A percentile compares a stretch with the other conserved stretches of the same genome.
phyloP scores from a whole-genome alignment of 2,113 vertebrate species.

The Gopherus flavomarginatus region DNA sequence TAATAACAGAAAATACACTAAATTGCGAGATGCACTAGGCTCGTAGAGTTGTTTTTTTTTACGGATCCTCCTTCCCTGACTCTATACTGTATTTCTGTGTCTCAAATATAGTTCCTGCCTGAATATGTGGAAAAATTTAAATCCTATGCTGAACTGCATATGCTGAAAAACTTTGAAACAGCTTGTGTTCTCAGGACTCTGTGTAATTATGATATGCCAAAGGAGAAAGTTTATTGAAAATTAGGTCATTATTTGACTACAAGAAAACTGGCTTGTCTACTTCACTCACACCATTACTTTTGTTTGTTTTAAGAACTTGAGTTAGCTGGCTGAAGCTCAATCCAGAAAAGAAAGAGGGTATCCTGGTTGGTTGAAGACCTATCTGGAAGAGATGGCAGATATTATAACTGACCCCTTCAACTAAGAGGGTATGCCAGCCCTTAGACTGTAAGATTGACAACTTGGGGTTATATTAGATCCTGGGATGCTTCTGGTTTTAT shows the following conservation, averaged over 20 bases:
- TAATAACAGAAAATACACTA: background rate
- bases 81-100: background rate
- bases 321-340: background rate
- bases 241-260: background rate
- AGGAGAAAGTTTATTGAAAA: background rate
- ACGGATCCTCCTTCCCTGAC: background rate
- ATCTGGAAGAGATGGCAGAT: fast-evolving
- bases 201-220: background rate
- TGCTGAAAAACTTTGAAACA: background rate
- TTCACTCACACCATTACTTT: background rate
- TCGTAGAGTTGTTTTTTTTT: background rate
- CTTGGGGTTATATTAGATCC: background rate
- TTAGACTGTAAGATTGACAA: background rate
- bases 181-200: background rate
- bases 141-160: background rate
- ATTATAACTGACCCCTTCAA: background rate
- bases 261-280: background rate
- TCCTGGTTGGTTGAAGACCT: background rate
- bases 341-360: background rate
- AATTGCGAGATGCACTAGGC: background rate
- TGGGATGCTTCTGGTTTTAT: background rate
- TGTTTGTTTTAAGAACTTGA: background rate
- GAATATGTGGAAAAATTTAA: background rate
- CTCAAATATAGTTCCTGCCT: background rate
- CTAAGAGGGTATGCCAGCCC: background rate